Conservation (phyloP, 2,888 invertebrate species). For the Athetis lepigone region DNA sequence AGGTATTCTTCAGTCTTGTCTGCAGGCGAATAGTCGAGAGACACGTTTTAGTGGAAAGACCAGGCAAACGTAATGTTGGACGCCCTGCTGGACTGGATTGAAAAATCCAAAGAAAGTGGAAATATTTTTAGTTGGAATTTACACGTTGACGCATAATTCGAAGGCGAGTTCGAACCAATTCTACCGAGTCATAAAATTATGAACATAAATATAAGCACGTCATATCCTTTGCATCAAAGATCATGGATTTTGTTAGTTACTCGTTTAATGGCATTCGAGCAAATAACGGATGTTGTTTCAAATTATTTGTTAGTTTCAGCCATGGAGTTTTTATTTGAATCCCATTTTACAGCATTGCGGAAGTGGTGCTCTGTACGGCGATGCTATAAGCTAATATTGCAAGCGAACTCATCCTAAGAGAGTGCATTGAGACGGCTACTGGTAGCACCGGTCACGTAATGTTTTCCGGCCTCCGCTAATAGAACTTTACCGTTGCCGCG, state of each 20-base stretch:
- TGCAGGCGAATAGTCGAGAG: no score
- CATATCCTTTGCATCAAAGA: conserved; percentile 48
- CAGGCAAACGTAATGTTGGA: no score
- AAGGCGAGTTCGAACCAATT: conserved; percentile 44
- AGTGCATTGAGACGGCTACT: conserved; percentile 66
- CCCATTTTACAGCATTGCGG: conserved; percentile 53
- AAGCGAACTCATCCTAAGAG: conserved; percentile 59
- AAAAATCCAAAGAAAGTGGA: conserved; percentile 11
- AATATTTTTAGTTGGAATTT: conserved; percentile 19
- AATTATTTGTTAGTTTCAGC: conserved; percentile 33
- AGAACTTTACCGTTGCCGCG: conserved; percentile 75
- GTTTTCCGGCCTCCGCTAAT: conserved; percentile 80
- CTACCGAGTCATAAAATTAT: conserved; percentile 36
- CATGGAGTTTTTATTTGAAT: conserved; percentile 43
- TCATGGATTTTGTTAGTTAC: conserved; percentile 41
- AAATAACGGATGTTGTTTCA: conserved; percentile 26
- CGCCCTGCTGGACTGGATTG: no score
- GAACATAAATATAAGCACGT: conserved; percentile 28
- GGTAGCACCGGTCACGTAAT: conserved; percentile 76
- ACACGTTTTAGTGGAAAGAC: no score
- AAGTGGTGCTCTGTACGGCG: conserved; percentile 37
- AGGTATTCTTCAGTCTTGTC: no score
- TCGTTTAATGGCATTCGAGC: conserved; percentile 22
- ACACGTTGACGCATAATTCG: conserved; percentile 27
- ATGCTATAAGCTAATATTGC: conserved; percentile 58